Percentiles rank a stretch among this genome's conserved stretches.
phyloP scores from a whole-genome alignment of 2,797 vertebrate genomes.

The Discoglossus pictus region DNA sequence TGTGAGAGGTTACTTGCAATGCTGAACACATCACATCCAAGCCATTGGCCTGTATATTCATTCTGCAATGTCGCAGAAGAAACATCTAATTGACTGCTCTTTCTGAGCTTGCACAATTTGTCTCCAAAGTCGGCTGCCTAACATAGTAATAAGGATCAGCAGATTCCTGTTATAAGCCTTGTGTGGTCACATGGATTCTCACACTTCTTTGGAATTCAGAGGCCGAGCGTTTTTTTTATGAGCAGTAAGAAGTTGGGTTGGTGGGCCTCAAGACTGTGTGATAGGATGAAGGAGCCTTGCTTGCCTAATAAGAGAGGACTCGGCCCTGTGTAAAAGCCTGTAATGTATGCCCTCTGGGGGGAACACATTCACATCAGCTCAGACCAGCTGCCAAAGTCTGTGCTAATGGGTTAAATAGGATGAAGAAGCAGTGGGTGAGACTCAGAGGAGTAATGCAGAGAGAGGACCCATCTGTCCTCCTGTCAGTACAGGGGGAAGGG shows the following conservation, averaged over 20 bases:
- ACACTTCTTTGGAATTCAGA: constrained; percentile 9
- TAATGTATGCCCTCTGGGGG: constrained; percentile 41
- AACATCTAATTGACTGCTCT: neutral
- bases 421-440: constrained; percentile 32
- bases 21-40: constrained; percentile 4
- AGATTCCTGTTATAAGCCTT: constrained; percentile 1
- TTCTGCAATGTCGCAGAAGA: neutral
- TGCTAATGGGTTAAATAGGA: constrained; percentile 49
- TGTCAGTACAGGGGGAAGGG: constrained; percentile 6
- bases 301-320: constrained; percentile 28
- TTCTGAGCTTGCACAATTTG: neutral
- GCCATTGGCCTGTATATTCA: constrained; percentile 1
- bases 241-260: constrained; percentile 1
- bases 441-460: constrained; percentile 42
- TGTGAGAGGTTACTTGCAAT: no score
- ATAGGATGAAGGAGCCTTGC: constrained; percentile 2
- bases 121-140: neutral
- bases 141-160: constrained; percentile 11
- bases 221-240: neutral
- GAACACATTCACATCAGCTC: constrained; percentile 3
- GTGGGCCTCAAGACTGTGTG: constrained; percentile 9
- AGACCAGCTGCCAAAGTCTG: constrained; percentile 41
- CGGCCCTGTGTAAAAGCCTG: constrained; percentile 31
- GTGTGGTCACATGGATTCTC: constrained; percentile 24
- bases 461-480: constrained; percentile 37